These are phyloP conservation scores for Bilobella aurantiaca DNA, from an alignment of 1,140 invertebrate genomes.

Conservation along the genomic window DNA sequence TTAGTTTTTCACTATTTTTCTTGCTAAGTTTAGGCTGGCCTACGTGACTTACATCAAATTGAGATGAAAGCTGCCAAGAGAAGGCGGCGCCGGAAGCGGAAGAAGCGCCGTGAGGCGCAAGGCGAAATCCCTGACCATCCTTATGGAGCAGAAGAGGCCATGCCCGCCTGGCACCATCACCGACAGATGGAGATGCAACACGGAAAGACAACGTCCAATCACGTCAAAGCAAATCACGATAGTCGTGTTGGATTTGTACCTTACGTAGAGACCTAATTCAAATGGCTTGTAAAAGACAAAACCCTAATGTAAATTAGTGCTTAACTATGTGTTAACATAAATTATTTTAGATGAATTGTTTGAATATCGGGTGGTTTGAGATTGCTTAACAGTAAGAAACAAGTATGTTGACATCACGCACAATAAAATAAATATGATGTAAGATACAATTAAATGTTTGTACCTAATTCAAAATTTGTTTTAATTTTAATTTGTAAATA, in stretches of 20 bases:
- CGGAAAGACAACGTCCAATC: slow-evolving; percentile 73
- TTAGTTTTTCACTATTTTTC: background rate
- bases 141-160: background rate
- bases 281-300: too few species aligned
- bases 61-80: background rate
- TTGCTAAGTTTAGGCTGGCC: slow-evolving; percentile 22
- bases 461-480: too few species aligned
- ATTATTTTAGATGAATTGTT: too few species aligned
- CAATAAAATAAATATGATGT: too few species aligned
- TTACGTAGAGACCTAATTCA: too few species aligned
- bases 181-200: slow-evolving; percentile 38
- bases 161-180: slow-evolving; percentile 1
- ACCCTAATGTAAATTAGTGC: too few species aligned
- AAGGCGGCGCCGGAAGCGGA: background rate
- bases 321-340: too few species aligned
- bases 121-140: background rate
- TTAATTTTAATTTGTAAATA: too few species aligned
- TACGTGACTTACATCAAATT: slow-evolving; percentile 20
- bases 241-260: background rate
- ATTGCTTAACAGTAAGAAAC: too few species aligned
- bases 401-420: too few species aligned
- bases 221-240: slow-evolving; percentile 49
- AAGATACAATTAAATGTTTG: too few species aligned
- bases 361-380: too few species aligned
- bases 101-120: background rate